Conservation (phyloP, 2,113 vertebrate species). For the Nymphicus hollandicus region DNA sequence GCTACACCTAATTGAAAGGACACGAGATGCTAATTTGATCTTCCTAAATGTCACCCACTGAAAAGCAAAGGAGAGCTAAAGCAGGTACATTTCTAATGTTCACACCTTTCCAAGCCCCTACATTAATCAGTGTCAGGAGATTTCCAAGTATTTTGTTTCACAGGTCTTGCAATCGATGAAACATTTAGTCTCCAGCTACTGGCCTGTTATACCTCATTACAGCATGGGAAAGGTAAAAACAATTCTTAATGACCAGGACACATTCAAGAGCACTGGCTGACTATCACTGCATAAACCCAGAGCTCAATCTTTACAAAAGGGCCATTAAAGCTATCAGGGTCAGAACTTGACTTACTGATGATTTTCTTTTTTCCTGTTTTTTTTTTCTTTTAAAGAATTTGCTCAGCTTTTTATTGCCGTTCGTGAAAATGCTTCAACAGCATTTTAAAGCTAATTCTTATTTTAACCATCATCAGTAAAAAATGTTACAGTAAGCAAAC, state of each 20-base stretch:
- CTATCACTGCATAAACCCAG: background rate
- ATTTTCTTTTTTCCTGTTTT: background rate
- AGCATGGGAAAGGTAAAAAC: background rate
- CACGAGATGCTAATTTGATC: constrained; percentile 52
- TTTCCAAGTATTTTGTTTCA: constrained; percentile 51
- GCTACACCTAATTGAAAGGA: constrained; percentile 37
- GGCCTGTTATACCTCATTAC: constrained; percentile 14
- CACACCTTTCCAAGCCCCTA: background rate
- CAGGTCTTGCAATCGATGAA: constrained; percentile 9
- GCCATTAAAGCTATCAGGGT: background rate
- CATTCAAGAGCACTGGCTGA: constrained; percentile 20
- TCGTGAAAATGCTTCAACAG: background rate
- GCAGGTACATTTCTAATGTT: background rate
- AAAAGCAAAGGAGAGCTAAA: constrained; percentile 1
- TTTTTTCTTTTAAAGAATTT: background rate
- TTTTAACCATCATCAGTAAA: background rate
- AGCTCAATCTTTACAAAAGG: background rate
- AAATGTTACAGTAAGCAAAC: background rate
- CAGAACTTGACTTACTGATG: background rate
- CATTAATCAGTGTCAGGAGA: constrained; percentile 19
- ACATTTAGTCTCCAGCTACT: constrained; percentile 24
- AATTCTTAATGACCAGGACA: constrained; percentile 49
- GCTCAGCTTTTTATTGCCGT: background rate
- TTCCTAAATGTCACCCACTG: constrained; percentile 13
- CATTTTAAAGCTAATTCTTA: background rate